Base-by-base conservation (phyloP, 2,888 invertebrate genomes). In the Nezara viridula region DNA sequence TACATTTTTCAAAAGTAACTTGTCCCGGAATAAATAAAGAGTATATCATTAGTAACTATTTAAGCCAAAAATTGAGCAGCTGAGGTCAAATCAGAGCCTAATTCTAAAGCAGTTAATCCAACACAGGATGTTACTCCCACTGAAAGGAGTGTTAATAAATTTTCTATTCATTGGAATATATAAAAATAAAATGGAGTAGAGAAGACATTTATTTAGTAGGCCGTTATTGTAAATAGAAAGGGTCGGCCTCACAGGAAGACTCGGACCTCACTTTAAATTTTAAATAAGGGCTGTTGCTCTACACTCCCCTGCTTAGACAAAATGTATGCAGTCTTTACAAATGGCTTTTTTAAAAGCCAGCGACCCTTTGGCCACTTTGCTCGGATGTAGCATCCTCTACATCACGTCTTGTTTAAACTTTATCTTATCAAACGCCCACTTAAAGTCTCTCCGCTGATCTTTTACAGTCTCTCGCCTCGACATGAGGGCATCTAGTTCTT, bases 261-360 rank as follows among this genome's bases (percentile, higher is more conserved):
- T 14, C 44, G 40, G 81, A 81, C 44, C 81, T 44, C 81, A 81
- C 81, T 81, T 81, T 81, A 81, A 81, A 81, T 44, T 81, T 81
- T 81, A 81, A 81, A 81, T 81, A 44, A 81, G 81, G 81, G n/a
- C 81, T 44, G 44, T 44, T 81, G 44, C 81, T 16, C 2, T 40
- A 24, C 77, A 37, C 77, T 77, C 77, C 24, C 16, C 81, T 81
- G 44, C 81, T 81, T 81, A 44, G 81, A 81, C 44, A 81, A n/a
- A 81, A 81, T 47, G 81, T 81, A 81, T 81, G 81, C 81, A 81
- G 44, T 81, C 81, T 81, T 81, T 81, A 81, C 44, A 44, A 81
- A 81, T 81, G 81, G 40, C 12, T 81, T 81, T 81, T 81, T 81
- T 81, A 81, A 81, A 81, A 81, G 81, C 81, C 21, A 44, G n/a